These are phyloP conservation scores for Hippocampus mohnikei DNA, from an alignment of 2,113 vertebrate genomes.

Conservation along the genomic window DNA sequence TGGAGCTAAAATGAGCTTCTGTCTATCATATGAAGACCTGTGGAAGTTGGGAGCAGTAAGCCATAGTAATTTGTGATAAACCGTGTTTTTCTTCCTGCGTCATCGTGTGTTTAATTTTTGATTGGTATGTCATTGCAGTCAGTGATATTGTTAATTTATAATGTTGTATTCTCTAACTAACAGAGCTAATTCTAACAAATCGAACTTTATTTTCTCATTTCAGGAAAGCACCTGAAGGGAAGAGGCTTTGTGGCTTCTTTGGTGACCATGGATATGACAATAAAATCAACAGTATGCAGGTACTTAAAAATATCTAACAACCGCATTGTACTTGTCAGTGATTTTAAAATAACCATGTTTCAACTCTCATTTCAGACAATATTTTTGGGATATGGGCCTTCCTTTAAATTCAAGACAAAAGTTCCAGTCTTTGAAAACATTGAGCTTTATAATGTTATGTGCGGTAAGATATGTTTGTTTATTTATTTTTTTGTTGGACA, in stretches of 20 bases:
- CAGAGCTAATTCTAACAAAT: neutral
- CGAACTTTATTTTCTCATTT: neutral
- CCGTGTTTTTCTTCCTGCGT: neutral
- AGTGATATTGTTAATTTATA: neutral
- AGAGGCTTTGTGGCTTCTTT: conserved; percentile 82
- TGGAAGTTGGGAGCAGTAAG: neutral
- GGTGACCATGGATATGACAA: conserved; percentile 98
- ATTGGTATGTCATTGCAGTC: neutral
- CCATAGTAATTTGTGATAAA: neutral
- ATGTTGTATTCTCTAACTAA: neutral
- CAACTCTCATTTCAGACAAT: conserved; percentile 78
- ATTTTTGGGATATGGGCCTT: conserved; percentile 91
- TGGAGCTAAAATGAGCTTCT: too few species aligned
- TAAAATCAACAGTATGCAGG: conserved; percentile 99
- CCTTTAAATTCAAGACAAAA: conserved; percentile 96
- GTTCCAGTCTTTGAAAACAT: conserved; percentile 97
- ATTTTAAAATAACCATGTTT: conserved; percentile 3
- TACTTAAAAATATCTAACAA: conserved; percentile 50
- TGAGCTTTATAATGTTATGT: conserved; percentile 98
- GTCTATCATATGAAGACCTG: too few species aligned
- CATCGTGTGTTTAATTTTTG: neutral
- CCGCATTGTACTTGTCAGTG: neutral
- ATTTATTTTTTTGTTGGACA: neutral
- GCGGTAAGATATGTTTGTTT: conserved; percentile 79
- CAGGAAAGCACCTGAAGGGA: conserved; percentile 85